Percentiles rank a stretch among this genome's conserved stretches.
Evolutionary conservation across 2,113 vertebrate genomes (phyloP).

Genomic region (Neopipo cinnamomea): DNA sequence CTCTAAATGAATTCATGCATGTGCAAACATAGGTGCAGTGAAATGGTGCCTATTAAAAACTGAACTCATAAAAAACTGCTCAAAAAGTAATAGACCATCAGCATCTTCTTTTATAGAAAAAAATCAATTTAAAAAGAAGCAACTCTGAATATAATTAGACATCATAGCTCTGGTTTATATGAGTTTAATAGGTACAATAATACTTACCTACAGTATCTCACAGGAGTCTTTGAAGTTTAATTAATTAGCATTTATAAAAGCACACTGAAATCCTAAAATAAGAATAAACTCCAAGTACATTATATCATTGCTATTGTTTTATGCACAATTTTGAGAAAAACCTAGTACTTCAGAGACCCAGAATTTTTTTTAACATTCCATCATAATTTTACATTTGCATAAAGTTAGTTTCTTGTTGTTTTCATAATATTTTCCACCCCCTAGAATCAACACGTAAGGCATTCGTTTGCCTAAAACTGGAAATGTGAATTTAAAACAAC

Average conservation of each 20-base stretch:
- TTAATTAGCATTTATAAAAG: conserved; percentile 56
- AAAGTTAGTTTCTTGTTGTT: background rate
- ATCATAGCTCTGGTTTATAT: conserved; percentile 46
- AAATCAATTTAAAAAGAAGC: conserved; percentile 49
- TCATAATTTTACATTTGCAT: background rate
- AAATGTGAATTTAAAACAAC: background rate
- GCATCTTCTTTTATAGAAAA: conserved; percentile 38
- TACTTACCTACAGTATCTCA: conserved; percentile 50
- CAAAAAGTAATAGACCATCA: conserved; percentile 41
- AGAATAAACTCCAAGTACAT: background rate
- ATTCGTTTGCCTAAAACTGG: background rate
- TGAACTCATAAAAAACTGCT: conserved; percentile 35
- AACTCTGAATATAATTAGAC: conserved; percentile 50
- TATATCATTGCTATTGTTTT: conserved; percentile 20
- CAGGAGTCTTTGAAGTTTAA: conserved; percentile 37
- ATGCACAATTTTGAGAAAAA: background rate
- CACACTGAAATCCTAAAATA: background rate
- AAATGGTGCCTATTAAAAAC: conserved; percentile 48
- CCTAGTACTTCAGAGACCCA: background rate
- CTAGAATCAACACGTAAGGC: background rate
- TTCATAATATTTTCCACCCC: background rate
- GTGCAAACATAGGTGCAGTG: background rate
- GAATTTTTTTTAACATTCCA: background rate
- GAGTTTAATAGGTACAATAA: conserved; percentile 59
- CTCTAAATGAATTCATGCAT: background rate